A percentile compares a stretch with the other conserved stretches of the same genome.
phyloP scores from a whole-genome alignment of 2,797 vertebrate genomes.

The Brachyrhaphis roseni region DNA sequence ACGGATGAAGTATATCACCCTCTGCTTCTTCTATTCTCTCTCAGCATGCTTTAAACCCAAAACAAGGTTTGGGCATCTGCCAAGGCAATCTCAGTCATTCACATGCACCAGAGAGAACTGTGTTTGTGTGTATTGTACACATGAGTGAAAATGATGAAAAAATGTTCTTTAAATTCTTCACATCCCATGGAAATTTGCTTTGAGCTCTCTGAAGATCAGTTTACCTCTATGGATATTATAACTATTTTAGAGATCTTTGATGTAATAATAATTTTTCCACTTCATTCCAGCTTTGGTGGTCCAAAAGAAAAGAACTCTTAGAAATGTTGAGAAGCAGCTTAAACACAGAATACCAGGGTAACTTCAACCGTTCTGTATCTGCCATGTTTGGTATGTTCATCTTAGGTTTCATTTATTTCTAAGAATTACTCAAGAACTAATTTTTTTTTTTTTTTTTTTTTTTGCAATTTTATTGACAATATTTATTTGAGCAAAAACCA shows the following conservation, averaged over 20 bases:
- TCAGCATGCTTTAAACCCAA: conserved; percentile 75
- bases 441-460: background rate
- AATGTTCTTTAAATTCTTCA: conserved; percentile 17
- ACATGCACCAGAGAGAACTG: conserved; percentile 37
- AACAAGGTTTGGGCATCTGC: conserved; percentile 79
- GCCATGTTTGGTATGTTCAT: background rate
- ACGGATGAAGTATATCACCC: conserved; percentile 79
- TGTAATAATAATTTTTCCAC: background rate
- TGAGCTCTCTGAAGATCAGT: background rate
- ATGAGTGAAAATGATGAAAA: conserved; percentile 22
- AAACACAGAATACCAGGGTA: background rate
- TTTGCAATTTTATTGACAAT: background rate
- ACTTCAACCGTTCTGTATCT: background rate
- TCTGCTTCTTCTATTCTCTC: conserved; percentile 63
- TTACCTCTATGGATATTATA: background rate
- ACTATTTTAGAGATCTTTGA: background rate
- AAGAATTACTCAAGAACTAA: background rate
- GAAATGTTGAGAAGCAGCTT: background rate
- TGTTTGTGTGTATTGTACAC: conserved; percentile 7
- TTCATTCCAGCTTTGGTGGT: background rate
- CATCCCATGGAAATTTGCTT: background rate
- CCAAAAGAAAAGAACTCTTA: background rate
- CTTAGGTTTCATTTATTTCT: background rate
- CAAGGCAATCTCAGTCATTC: conserved; percentile 76
- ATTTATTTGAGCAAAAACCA: background rate